phyloP scores from a whole-genome alignment of 1,140 invertebrate species.

The Temnothorax nylanderi region DNA sequence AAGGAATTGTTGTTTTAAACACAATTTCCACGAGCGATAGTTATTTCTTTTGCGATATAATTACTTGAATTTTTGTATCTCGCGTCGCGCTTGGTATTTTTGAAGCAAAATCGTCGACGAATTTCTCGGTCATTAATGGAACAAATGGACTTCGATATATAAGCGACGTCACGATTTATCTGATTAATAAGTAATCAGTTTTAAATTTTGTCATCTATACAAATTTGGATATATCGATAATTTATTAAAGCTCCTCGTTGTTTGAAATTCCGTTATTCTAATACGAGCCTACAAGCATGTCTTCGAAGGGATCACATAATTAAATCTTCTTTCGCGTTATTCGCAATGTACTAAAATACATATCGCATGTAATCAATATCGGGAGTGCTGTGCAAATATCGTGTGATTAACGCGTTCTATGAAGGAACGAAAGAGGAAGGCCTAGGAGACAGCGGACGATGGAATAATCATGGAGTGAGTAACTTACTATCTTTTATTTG shows the following conservation, averaged over 20 bases:
- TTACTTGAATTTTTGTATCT: background rate
- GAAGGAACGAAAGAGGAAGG: background rate
- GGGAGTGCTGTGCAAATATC: background rate
- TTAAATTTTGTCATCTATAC: background rate
- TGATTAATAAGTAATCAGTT: background rate
- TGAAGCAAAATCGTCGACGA: background rate
- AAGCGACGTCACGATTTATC: background rate
- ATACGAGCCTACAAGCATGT: background rate
- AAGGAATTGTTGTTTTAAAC: background rate
- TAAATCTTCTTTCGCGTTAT: background rate
- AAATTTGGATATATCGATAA: background rate
- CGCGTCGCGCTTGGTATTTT: background rate
- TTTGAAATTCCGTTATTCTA: background rate
- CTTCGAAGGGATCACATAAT: background rate
- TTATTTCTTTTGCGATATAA: background rate
- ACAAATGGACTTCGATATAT: background rate
- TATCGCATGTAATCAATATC: background rate
- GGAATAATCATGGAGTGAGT: background rate
- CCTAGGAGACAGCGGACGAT: background rate
- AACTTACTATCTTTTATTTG: background rate
- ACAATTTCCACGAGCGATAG: background rate
- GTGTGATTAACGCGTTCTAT: background rate
- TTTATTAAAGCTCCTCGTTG: background rate
- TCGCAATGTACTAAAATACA: background rate
- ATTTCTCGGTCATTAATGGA: background rate